phyloP scores from a whole-genome alignment of 2,888 invertebrate species.

The Caenorhabditis sp. region DNA sequence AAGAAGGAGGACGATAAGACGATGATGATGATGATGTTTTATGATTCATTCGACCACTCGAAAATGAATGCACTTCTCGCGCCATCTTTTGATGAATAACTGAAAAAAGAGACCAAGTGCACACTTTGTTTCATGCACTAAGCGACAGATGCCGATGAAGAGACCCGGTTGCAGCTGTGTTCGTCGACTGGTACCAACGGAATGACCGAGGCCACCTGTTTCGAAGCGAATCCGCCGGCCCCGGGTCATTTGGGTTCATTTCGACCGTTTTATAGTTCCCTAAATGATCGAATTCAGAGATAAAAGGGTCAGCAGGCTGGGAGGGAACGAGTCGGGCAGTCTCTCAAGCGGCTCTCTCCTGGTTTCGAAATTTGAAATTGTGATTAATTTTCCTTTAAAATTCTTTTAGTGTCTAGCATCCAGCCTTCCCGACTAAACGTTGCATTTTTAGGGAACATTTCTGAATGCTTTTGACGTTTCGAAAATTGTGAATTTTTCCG shows the following conservation, averaged over 20 bases:
- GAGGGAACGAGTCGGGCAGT: not conserved
- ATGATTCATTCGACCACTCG: constrained; percentile 31
- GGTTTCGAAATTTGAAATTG: too few relatives aligned
- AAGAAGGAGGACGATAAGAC: constrained; percentile 18
- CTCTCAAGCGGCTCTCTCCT: not conserved
- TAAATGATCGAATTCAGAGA: constrained; percentile 40
- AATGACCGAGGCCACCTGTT: constrained; percentile 33
- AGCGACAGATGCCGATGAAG: constrained; percentile 29
- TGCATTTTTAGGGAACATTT: too few relatives aligned
- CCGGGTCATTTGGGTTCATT: constrained; percentile 43
- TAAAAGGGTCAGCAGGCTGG: not conserved
- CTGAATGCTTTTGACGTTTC: too few relatives aligned
- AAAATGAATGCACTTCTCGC: constrained; percentile 53
- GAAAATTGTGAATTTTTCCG: too few relatives aligned
- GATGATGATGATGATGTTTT: constrained; percentile 29
- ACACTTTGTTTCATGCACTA: constrained; percentile 17
- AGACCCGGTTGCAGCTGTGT: constrained; percentile 32
- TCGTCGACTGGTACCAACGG: constrained; percentile 5
- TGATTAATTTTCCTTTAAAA: too few relatives aligned
- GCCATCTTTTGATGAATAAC: constrained; percentile 55
- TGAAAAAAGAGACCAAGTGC: constrained; percentile 27
- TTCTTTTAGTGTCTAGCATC: too few relatives aligned
- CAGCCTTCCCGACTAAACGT: too few relatives aligned
- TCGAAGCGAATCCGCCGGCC: constrained; percentile 13
- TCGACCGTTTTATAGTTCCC: constrained; percentile 47